Conservation (phyloP, 2,888 invertebrate species). For the Calliopum simillimum region DNA sequence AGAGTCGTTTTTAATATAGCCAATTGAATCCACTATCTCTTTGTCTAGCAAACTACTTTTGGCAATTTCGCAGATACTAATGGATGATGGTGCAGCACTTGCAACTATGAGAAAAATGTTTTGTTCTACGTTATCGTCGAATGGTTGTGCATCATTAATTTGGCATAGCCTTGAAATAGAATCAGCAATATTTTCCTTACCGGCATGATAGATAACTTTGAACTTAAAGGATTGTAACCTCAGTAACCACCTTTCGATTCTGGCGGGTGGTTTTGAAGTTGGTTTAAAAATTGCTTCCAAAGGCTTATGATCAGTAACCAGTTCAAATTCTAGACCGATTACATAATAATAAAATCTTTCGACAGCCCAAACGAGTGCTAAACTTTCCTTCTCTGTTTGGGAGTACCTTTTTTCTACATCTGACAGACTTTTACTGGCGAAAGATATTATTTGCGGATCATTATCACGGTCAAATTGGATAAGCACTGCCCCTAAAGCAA, state of each 20-base stretch:
- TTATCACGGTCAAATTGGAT: conserved; percentile 40
- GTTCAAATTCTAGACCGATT: conserved; percentile 40
- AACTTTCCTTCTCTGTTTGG: conserved; percentile 45
- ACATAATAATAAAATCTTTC: conserved; percentile 45
- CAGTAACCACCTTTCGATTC: conserved; percentile 40
- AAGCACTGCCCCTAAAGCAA: conserved; percentile 44
- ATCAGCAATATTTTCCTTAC: conserved; percentile 38
- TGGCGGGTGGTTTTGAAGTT: conserved; percentile 39
- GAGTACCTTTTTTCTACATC: conserved; percentile 42
- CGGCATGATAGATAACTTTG: conserved; percentile 32
- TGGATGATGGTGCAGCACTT: background rate
- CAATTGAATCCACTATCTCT: conserved; percentile 33
- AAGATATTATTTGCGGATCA: conserved; percentile 40
- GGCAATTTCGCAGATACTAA: conserved; percentile 23
- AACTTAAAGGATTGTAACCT: conserved; percentile 33
- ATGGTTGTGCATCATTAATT: conserved; percentile 24
- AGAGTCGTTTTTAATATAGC: conserved; percentile 33
- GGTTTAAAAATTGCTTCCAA: conserved; percentile 41
- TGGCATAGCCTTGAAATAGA: conserved; percentile 40
- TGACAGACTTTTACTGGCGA: conserved; percentile 44
- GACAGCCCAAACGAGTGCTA: conserved; percentile 42
- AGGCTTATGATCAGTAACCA: conserved; percentile 40
- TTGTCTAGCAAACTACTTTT: background rate
- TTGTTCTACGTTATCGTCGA: conserved; percentile 32
- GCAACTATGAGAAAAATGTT: conserved; percentile 20